Base-by-base conservation (phyloP, 2,797 vertebrate genomes). In the Halcyon smyrnensis region DNA sequence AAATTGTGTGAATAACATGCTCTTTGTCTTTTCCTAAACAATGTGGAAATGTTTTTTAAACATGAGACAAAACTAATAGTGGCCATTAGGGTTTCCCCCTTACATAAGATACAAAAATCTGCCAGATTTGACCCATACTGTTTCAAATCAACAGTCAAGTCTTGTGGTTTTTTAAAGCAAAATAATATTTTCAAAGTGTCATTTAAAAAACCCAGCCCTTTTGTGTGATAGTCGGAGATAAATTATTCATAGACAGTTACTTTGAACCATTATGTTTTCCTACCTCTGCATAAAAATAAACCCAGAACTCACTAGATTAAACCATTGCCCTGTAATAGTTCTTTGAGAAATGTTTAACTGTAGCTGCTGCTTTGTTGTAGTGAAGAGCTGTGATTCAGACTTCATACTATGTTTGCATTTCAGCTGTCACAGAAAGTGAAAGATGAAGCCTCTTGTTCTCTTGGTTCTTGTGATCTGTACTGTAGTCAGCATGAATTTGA, bases 361-460 rank as follows among this genome's bases (percentile, higher is more conserved):
- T 94, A 95, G 77, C 41, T 96, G 41, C 12, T 94, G 43, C 93
- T 96, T 96, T 95, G 77, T 87, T 94, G 71, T 95, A 67, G 60
- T 90, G 76, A 93, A 93, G 62, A 91, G 84, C 62, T 93, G 39
- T 95, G 83, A 89, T 95, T 97, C 64, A 92, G 96, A 94, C 77
- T 95, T 87, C 27, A n/a, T 94, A 67, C 68, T 97, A 27, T 95
- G 84, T 98, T 97, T 85, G 67, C 57, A 75, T 98, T 98, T 97
- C 97, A 98, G 98, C 96, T 97, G 95, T 87, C 91, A 91, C 97
- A 93, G 93, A 97, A 90, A 89, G 71, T 97, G 96, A 98, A 99
- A 97, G 96, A 99, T 99, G 99, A 99, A 99, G 98, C 96, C 97
- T 84, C 95, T 98, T 93, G 91, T 98, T 97, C 95, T 98, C 95